A percentile compares a stretch with the other conserved stretches of the same genome.
Conservation (phyloP, 2,797 vertebrate genomes). For the Chaunax sp. region DNA sequence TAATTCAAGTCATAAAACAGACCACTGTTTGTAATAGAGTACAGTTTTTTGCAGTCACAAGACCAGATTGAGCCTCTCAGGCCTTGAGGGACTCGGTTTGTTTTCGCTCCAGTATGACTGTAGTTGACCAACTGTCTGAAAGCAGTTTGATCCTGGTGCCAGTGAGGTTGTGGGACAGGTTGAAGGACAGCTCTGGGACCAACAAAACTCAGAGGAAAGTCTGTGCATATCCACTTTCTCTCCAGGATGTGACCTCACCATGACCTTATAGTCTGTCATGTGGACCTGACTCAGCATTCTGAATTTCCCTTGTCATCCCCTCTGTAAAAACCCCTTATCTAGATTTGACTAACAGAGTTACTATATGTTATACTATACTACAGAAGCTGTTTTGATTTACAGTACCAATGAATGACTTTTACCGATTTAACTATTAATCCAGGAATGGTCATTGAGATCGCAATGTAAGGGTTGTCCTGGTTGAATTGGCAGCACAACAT, state of each 20-base stretch:
- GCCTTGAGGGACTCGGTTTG: slow-evolving; percentile 31
- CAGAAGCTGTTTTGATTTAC: not conserved
- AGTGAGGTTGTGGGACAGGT: slow-evolving; percentile 72
- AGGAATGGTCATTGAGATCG: not conserved
- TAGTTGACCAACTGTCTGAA: slow-evolving; percentile 34
- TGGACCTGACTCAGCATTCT: slow-evolving; percentile 72
- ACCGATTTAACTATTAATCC: not conserved
- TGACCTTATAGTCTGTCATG: slow-evolving; percentile 61
- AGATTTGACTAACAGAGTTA: not conserved
- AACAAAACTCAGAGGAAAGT: slow-evolving; percentile 51
- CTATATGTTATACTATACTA: not conserved
- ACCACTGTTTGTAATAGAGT: not conserved
- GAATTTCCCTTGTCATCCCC: slow-evolving; percentile 47
- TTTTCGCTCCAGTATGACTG: slow-evolving; percentile 47
- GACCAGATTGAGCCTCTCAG: slow-evolving; percentile 21
- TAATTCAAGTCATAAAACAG: slow-evolving; percentile 3
- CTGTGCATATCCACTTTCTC: slow-evolving; percentile 50
- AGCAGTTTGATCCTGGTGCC: slow-evolving; percentile 33
- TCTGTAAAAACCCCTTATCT: slow-evolving; percentile 18
- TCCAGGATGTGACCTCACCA: slow-evolving; percentile 70
- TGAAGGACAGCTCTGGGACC: slow-evolving; percentile 46
- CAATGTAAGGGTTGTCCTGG: not conserved
- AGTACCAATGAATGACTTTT: not conserved
- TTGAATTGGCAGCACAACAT: not conserved
- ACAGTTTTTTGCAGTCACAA: slow-evolving; percentile 26